phyloP scores from a whole-genome alignment of 1,140 invertebrate genomes.

The Linepithema humile region DNA sequence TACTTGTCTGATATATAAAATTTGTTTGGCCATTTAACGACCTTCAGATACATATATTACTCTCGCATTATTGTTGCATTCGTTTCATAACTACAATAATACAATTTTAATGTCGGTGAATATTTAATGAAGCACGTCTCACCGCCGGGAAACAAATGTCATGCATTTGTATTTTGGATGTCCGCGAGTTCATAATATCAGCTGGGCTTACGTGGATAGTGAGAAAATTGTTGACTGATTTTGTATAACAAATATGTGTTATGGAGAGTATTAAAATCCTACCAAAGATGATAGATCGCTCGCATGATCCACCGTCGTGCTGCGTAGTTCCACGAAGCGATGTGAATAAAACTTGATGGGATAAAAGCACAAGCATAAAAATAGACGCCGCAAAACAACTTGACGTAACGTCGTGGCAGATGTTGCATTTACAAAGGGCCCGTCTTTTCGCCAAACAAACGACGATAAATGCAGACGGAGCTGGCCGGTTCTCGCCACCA shows the following conservation, averaged over 20 bases:
- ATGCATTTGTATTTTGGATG: conserved; percentile 17
- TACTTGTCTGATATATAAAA: conserved; percentile 16
- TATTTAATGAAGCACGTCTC: conserved; percentile 10
- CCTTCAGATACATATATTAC: no score
- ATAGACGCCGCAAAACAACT: not conserved
- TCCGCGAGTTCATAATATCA: not conserved
- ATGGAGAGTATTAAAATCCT: not conserved
- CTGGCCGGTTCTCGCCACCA: not conserved
- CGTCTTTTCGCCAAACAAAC: conserved; percentile 17
- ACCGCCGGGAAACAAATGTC: not conserved
- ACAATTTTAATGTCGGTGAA: conserved; percentile 15
- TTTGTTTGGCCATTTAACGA: conserved; percentile 34
- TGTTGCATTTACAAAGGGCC: conserved; percentile 54
- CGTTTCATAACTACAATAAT: conserved; percentile 31
- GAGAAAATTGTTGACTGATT: not conserved
- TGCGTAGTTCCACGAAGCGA: not conserved
- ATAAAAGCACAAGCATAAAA: not conserved
- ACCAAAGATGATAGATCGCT: not conserved
- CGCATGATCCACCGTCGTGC: not conserved
- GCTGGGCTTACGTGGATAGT: not conserved
- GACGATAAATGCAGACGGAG: conserved; percentile 16
- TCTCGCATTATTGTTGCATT: conserved; percentile 45
- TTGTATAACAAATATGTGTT: not conserved
- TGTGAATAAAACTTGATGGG: not conserved
- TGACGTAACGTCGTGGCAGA: conserved; percentile 46